These are phyloP conservation scores for Leuctra nigra DNA, from an alignment of 2,888 invertebrate species.

Conservation along the genomic window DNA sequence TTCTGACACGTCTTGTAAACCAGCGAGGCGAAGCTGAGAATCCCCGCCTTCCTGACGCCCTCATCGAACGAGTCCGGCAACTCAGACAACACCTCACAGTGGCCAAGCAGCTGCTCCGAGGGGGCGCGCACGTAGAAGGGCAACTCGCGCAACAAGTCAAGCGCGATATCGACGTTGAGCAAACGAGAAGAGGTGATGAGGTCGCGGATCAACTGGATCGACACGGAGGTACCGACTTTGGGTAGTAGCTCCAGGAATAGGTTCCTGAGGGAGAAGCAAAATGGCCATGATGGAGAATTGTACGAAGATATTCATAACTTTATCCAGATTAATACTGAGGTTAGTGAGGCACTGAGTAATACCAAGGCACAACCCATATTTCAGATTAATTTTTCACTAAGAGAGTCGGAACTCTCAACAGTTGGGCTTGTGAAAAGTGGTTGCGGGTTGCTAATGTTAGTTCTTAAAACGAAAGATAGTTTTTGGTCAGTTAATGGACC, in stretches of 20 bases:
- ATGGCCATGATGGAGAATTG: too few species aligned
- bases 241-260: slow-evolving; percentile 66
- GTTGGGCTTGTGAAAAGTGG: too few species aligned
- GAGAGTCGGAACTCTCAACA: too few species aligned
- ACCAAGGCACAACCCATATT: too few species aligned
- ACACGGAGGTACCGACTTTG: slow-evolving; percentile 58
- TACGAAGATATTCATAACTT: too few species aligned
- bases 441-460: too few species aligned
- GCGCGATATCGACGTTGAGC: slow-evolving; percentile 56
- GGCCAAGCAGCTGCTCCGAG: slow-evolving; percentile 39
- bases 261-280: slow-evolving; percentile 44
- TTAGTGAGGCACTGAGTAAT: too few species aligned
- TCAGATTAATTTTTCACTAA: too few species aligned
- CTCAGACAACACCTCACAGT: slow-evolving; percentile 36
- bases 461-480: too few species aligned
- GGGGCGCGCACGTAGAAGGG: slow-evolving; percentile 62
- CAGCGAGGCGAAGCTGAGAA: slow-evolving; percentile 61
- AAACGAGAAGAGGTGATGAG: slow-evolving; percentile 51
- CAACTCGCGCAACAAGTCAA: slow-evolving; percentile 58
- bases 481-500: too few species aligned
- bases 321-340: too few species aligned
- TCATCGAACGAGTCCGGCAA: slow-evolving; percentile 31
- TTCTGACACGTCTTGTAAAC: slow-evolving; percentile 54
- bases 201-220: slow-evolving; percentile 57
- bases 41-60: slow-evolving; percentile 59